A percentile compares a stretch with the other conserved stretches of the same genome.
Conservation (phyloP, 2,797 vertebrate genomes). For the Mormyrops attenuatus region DNA sequence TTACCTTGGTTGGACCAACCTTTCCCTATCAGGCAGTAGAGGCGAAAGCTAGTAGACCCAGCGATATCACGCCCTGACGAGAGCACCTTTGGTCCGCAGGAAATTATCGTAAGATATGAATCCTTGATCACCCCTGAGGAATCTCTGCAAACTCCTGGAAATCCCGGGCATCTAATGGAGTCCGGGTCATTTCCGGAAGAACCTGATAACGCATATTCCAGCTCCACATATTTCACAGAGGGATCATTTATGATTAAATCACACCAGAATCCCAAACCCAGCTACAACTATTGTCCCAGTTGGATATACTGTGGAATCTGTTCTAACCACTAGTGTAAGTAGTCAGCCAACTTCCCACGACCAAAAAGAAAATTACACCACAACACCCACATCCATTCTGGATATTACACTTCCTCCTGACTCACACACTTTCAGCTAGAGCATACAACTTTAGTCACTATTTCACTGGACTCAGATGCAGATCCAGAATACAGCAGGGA, state of each 20-base stretch:
- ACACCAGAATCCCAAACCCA: slow-evolving; percentile 19
- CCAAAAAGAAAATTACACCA: slow-evolving; percentile 24
- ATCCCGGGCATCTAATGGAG: slow-evolving; percentile 18
- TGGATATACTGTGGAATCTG: slow-evolving; percentile 16
- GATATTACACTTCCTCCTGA: slow-evolving; percentile 49
- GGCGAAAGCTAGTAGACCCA: slow-evolving; percentile 35
- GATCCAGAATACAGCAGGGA: slow-evolving; percentile 52
- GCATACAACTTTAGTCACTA: slow-evolving; percentile 33
- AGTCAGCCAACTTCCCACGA: not conserved
- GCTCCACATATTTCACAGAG: slow-evolving; percentile 29
- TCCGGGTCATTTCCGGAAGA: not conserved
- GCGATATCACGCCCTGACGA: slow-evolving; percentile 28
- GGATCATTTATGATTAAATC: slow-evolving; percentile 26
- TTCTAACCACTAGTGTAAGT: not conserved
- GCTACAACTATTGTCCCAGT: slow-evolving; percentile 23
- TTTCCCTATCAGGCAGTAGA: slow-evolving; percentile 24
- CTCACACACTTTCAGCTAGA: slow-evolving; percentile 39
- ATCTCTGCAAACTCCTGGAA: not conserved
- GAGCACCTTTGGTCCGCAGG: slow-evolving; percentile 28
- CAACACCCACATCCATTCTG: slow-evolving; percentile 30
- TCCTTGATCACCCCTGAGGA: not conserved
- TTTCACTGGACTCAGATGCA: slow-evolving; percentile 49
- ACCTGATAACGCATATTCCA: slow-evolving; percentile 23
- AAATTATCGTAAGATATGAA: slow-evolving; percentile 39
- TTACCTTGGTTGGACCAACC: slow-evolving; percentile 20